phyloP scores from a whole-genome alignment of 2,113 vertebrate genomes.

The Colistium nudipinnis region DNA sequence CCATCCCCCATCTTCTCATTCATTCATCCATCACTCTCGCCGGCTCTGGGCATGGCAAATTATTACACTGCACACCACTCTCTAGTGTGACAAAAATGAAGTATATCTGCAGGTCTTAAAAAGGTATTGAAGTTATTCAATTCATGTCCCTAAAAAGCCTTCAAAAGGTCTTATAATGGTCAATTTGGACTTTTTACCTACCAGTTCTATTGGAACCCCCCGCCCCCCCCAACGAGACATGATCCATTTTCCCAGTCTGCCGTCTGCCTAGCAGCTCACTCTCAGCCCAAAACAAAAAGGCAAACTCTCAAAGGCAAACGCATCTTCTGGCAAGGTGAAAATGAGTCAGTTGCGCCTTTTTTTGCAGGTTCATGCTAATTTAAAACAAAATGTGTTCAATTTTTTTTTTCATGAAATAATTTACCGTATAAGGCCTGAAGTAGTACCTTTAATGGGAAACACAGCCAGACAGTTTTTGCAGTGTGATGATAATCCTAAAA shows the following conservation, averaged over 20 bases:
- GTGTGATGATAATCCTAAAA: no score
- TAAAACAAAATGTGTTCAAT: no score
- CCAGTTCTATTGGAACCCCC: constrained; percentile 3
- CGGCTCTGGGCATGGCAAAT: constrained; percentile 64
- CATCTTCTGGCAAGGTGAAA: neutral
- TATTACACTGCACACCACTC: constrained; percentile 46
- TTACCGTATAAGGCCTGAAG: no score
- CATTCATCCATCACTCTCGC: constrained; percentile 57
- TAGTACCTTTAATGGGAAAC: no score
- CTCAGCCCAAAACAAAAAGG: neutral
- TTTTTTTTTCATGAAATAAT: no score
- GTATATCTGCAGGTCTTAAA: constrained; percentile 16
- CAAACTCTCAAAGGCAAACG: neutral
- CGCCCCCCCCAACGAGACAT: no score
- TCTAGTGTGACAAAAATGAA: constrained; percentile 48
- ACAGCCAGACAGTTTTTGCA: no score
- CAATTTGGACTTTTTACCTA: neutral
- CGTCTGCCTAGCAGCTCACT: neutral
- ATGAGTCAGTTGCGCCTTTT: neutral
- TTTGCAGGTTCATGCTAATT: neutral
- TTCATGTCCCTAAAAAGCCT: neutral
- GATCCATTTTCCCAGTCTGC: neutral
- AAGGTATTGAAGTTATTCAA: constrained; percentile 7
- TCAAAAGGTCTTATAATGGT: neutral
- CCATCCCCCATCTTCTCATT: constrained; percentile 55